These are phyloP conservation scores for Clepsis dumicolana DNA, from an alignment of 2,888 invertebrate genomes.

Conservation along the genomic window DNA sequence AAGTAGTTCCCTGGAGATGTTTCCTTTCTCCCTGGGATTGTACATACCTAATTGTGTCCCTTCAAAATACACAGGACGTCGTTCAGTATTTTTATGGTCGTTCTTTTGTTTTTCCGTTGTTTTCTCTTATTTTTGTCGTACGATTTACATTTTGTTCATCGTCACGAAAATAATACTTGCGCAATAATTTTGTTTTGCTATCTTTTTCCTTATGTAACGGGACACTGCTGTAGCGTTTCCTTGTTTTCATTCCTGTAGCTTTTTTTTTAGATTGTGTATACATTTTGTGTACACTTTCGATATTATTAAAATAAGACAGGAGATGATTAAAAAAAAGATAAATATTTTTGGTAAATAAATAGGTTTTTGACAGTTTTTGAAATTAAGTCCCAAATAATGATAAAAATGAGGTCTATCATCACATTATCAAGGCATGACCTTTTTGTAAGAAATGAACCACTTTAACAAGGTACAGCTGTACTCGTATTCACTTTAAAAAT, in stretches of 20 bases:
- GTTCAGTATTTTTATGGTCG: constrained; percentile 41
- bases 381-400: no score
- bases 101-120: constrained; percentile 39
- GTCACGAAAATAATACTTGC: constrained; percentile 29
- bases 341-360: no score
- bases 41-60: constrained; percentile 38
- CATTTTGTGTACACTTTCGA: no score
- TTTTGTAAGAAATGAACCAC: no score
- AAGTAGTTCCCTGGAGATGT: constrained; percentile 52
- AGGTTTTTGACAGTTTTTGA: no score
- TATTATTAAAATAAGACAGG: no score
- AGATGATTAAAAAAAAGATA: no score
- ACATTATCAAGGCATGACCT: no score
- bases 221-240: neutral
- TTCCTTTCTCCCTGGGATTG: constrained; percentile 27
- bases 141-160: constrained; percentile 37
- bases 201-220: neutral
- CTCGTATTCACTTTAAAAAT: no score
- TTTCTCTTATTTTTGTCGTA: constrained; percentile 41
- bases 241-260: neutral
- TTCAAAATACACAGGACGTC: constrained; percentile 40
- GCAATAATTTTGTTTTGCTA: constrained; percentile 5
- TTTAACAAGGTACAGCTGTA: no score
- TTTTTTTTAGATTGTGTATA: no score
- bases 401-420: no score